Percentiles rank a stretch among this genome's conserved stretches.
These are phyloP conservation scores for Andinoacara biseriatus DNA, from an alignment of 2,113 vertebrate species.

Conservation along the genomic window DNA sequence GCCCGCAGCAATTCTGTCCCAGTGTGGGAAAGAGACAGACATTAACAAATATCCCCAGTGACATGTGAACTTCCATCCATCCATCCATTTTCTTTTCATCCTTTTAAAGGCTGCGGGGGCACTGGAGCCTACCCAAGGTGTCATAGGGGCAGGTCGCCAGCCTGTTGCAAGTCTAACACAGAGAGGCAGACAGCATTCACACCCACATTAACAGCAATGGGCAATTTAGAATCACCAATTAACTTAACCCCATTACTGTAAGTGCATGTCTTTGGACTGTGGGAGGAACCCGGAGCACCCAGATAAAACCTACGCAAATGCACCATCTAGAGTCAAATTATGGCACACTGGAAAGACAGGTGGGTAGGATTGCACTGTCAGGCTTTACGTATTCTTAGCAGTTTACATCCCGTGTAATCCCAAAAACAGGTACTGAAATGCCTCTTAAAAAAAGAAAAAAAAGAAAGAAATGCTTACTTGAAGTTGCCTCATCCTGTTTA, in stretches of 20 bases:
- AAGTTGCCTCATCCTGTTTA: constrained; percentile 33
- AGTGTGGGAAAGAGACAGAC: constrained; percentile 14
- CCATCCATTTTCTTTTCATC: too few relatives aligned
- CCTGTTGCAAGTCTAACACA: too few relatives aligned
- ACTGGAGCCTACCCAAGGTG: too few relatives aligned
- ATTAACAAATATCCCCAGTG: neutral
- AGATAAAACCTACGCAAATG: neutral
- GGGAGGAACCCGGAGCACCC: too few relatives aligned
- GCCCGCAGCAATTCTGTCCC: constrained; percentile 88
- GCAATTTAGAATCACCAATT: too few relatives aligned
- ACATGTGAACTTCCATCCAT: neutral
- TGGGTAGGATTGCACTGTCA: neutral
- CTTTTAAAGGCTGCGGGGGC: too few relatives aligned
- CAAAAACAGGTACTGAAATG: constrained; percentile 12
- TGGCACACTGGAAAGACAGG: neutral
- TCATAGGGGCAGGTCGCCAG: too few relatives aligned
- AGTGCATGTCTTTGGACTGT: too few relatives aligned
- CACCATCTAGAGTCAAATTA: constrained; percentile 10
- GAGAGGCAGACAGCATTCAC: too few relatives aligned
- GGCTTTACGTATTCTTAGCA: neutral
- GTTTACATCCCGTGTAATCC: constrained; percentile 13
- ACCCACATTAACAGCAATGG: too few relatives aligned
- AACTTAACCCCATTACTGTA: too few relatives aligned
- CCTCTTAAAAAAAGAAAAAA: neutral
- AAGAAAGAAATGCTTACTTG: constrained; percentile 15